Conservation (phyloP, 2,797 vertebrate species). For the Balearica regulorum region DNA sequence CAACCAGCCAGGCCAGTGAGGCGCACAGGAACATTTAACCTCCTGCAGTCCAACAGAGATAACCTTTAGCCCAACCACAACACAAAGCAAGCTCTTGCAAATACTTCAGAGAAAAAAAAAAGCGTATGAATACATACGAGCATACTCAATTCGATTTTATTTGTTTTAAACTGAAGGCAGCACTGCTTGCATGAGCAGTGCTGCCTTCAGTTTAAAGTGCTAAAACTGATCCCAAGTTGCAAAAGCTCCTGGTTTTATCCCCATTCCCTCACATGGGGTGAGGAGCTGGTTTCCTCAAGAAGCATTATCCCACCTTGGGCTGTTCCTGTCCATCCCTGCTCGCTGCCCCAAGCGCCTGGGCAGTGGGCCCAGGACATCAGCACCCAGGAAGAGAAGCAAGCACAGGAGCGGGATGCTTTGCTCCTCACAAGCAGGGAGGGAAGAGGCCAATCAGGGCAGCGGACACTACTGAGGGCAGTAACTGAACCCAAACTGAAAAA, state of each 20-base stretch:
- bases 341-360: not conserved
- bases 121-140: accelerated
- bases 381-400: not conserved
- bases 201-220: too few relatives aligned
- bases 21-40: not conserved
- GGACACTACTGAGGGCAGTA: not conserved
- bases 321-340: not conserved
- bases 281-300: not conserved
- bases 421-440: not conserved
- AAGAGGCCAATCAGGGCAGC: not conserved
- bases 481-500: not conserved
- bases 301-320: not conserved
- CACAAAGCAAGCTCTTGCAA: not conserved
- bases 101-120: not conserved
- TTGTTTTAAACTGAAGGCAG: not conserved
- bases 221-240: not conserved
- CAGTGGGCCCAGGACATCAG: not conserved
- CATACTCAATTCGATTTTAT: not conserved
- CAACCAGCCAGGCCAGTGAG: not conserved
- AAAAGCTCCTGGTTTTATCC: not conserved
- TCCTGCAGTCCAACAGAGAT: accelerated
- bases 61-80: not conserved
- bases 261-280: not conserved
- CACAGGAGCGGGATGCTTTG: accelerated
- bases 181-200: not conserved